These are phyloP conservation scores for Amphipoea oculea DNA, from an alignment of 2,888 invertebrate species.

Conservation along the genomic window DNA sequence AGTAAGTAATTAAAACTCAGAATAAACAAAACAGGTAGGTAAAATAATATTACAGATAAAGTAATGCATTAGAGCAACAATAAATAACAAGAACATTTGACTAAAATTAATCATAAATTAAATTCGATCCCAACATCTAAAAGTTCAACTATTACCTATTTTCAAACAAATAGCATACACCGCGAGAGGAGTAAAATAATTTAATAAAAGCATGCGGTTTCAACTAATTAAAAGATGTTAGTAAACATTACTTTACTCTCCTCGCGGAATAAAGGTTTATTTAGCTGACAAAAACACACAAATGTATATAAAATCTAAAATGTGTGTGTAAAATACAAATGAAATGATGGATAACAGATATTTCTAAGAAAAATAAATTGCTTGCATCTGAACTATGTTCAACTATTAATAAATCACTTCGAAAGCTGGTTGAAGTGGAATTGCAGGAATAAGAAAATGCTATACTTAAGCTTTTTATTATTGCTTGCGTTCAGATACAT, in stretches of 20 bases:
- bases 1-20: not conserved
- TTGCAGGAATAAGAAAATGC: conserved; percentile 11
- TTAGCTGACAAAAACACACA: conserved; percentile 18
- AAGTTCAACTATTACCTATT: conserved; percentile 6
- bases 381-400: conserved; percentile 51
- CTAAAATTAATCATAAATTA: not conserved
- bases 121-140: not conserved
- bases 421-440: conserved; percentile 22
- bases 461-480: conserved; percentile 11
- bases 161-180: not conserved
- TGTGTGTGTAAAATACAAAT: conserved; percentile 17
- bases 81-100: not conserved
- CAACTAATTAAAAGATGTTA: not conserved
- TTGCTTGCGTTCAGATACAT: conserved; percentile 18
- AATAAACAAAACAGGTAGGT: not conserved
- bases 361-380: conserved; percentile 21
- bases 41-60: not conserved
- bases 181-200: conserved; percentile 30
- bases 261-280: conserved; percentile 20
- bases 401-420: conserved; percentile 26
- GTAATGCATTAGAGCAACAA: not conserved
- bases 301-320: conserved; percentile 17
- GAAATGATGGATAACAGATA: conserved; percentile 26
- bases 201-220: not conserved
- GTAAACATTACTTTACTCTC: conserved; percentile 26